Conservation (phyloP, 2,888 invertebrate species). For the Pseudoips prasinana region DNA sequence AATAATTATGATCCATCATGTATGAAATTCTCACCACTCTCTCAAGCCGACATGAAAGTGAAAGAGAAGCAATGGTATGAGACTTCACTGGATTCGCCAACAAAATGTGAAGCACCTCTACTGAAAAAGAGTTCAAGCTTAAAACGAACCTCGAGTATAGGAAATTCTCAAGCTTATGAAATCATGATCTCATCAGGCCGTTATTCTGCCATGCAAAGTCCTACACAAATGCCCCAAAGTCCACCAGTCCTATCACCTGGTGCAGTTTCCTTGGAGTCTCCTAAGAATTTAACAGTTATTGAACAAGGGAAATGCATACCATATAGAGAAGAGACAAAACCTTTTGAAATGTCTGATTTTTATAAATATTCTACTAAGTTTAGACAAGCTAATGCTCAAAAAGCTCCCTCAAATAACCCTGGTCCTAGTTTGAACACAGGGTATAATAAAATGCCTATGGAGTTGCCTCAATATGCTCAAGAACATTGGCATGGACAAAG, state of each 20-base stretch:
- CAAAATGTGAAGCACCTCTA: conserved; percentile 54
- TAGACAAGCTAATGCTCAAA: conserved; percentile 81
- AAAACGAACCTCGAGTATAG: conserved; percentile 80
- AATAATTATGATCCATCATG: conserved; percentile 65
- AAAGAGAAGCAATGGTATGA: conserved; percentile 87
- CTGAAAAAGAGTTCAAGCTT: conserved; percentile 71
- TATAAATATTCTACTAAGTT: conserved; percentile 98
- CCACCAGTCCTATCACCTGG: conserved; percentile 66
- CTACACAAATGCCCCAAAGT: conserved; percentile 60
- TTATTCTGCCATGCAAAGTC: conserved; percentile 72
- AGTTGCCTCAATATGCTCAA: conserved; percentile 65
- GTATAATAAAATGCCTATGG: conserved; percentile 70
- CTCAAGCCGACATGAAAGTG: conserved; percentile 62
- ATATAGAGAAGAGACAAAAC: conserved; percentile 96
- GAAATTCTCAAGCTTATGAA: conserved; percentile 75
- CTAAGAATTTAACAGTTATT: conserved; percentile 91
- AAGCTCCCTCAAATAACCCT: conserved; percentile 45
- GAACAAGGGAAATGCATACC: conserved; percentile 95
- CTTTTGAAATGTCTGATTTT: conserved; percentile 98
- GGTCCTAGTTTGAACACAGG: conserved; percentile 47
- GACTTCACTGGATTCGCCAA: conserved; percentile 84
- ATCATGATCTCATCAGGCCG: conserved; percentile 69
- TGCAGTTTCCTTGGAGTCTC: conserved; percentile 86
- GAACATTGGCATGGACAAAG: conserved; percentile 69
- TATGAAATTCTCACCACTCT: conserved; percentile 69